Base-by-base conservation (phyloP, 2,888 invertebrate species). In the Cheilosia grossa region DNA sequence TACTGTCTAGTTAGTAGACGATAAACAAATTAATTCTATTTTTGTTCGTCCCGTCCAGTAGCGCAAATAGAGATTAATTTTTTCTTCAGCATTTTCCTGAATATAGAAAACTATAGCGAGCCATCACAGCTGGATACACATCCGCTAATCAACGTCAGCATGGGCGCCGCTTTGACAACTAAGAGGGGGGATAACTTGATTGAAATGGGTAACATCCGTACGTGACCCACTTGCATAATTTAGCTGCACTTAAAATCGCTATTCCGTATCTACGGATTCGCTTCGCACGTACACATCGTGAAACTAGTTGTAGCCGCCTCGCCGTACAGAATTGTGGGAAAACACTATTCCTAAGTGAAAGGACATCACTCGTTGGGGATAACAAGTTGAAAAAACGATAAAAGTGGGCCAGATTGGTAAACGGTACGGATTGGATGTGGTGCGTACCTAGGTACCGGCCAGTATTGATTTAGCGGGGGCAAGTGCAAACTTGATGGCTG, bases 191-290 rank as follows among this genome's bases (percentile, higher is more conserved):
- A 69, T 79, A 64, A 79, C 79, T 79, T 83, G 82, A 83, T 79
- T 79, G 82, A 79, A 83, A 83, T 79, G 73, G 72, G 73, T 63
- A 64, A 83, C 79, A 83, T 79, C 79, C 73, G 58, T 79, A 83
- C 82, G 82, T 83, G 82, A 83, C 82, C 82, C 82, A 83, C 79
- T 83, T 83, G 82, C 82, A 83, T 83, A 83, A 83, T 83, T 83
- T 83, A 83, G 73, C 69, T 83, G 82, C 82, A 83, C 82, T 82
- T 82, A 82, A 82, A 83, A 83, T 79, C 79, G 73, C 67, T 79
- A 73, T 73, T 79, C 74, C 79, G 66, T 79, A 79, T 83, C 79
- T 83, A 73, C 56, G 73, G 44, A 54, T 63, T 73, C 73, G 79
- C 73, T 63, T 67, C 79, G 79, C 79, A 82, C 82, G 82, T 82